Percentiles rank a stretch among this genome's conserved stretches.
phyloP scores from a whole-genome alignment of 1,140 invertebrate genomes.

The Vanessa atalanta region DNA sequence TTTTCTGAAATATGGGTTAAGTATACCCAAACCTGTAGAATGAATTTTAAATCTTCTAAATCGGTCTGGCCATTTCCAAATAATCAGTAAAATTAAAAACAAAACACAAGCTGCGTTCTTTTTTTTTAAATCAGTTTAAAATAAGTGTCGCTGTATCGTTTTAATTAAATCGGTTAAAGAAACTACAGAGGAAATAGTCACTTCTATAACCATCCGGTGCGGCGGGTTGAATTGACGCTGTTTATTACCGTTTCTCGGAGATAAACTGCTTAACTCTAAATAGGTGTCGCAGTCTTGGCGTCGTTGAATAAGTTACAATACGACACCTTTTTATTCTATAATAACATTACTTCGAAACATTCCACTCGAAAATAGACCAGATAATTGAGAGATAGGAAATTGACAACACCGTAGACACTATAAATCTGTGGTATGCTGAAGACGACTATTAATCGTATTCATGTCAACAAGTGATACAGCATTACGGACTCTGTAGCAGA shows the following conservation, averaged over 20 bases:
- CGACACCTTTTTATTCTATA: not conserved
- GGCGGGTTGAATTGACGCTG: constrained; percentile 36
- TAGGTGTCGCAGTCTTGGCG: constrained; percentile 18
- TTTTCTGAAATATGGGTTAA: too few species aligned
- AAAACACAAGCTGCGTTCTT: not conserved
- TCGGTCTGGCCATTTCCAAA: too few species aligned
- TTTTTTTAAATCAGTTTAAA: constrained; percentile 9
- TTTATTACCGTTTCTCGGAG: constrained; percentile 34
- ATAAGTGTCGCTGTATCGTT: constrained; percentile 35
- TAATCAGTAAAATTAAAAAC: not conserved
- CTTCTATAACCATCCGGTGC: constrained; percentile 34
- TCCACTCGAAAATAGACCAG: constrained; percentile 38
- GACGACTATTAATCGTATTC: constrained; percentile 54
- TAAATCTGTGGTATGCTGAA: constrained; percentile 67
- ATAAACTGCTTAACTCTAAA: constrained; percentile 22
- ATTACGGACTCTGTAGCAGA: constrained; percentile 52
- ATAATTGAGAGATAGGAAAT: constrained; percentile 59
- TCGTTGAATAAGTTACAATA: not conserved
- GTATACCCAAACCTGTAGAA: too few species aligned
- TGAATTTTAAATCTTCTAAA: too few species aligned
- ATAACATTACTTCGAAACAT: constrained; percentile 45
- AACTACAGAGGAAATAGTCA: constrained; percentile 44
- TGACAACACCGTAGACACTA: constrained; percentile 62
- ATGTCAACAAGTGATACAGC: constrained; percentile 41
- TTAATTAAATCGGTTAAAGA: constrained; percentile 28